Conservation (phyloP, 1,140 invertebrate genomes). For the Nylanderia fulva region DNA sequence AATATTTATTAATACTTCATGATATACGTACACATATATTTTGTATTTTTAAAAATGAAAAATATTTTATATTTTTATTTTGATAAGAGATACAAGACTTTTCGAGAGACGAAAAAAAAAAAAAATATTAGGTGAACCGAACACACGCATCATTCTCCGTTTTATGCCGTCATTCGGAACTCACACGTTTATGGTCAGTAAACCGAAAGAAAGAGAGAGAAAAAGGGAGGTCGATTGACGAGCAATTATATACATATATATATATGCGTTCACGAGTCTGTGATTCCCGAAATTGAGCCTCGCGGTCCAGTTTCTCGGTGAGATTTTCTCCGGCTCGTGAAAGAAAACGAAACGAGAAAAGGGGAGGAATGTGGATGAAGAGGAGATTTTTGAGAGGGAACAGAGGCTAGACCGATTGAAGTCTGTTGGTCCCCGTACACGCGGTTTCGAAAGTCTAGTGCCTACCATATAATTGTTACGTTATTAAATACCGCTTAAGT, state of each 20-base stretch:
- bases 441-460: slow-evolving; percentile 77
- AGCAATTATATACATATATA: no score
- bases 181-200: slow-evolving; percentile 76
- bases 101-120: slow-evolving; percentile 15
- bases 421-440: slow-evolving; percentile 57
- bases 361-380: not conserved
- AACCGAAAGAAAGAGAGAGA: slow-evolving; percentile 62
- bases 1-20: not conserved
- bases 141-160: slow-evolving; percentile 48
- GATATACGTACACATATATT: no score
- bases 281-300: slow-evolving; percentile 77
- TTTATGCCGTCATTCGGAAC: slow-evolving; percentile 56
- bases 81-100: slow-evolving; percentile 7
- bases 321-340: slow-evolving; percentile 74
- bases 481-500: slow-evolving; percentile 85
- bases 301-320: slow-evolving; percentile 63
- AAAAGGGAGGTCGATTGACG: slow-evolving; percentile 50
- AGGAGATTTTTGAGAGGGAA: not conserved
- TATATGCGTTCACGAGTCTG: slow-evolving; percentile 74
- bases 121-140: not conserved
- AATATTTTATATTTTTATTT: not conserved
- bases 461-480: slow-evolving; percentile 86
- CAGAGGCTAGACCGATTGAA: slow-evolving; percentile 44
- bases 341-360: not conserved
- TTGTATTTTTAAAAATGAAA: no score